Base-by-base conservation (phyloP, 2,113 vertebrate genomes). In the Aspiorhynchus laticeps region DNA sequence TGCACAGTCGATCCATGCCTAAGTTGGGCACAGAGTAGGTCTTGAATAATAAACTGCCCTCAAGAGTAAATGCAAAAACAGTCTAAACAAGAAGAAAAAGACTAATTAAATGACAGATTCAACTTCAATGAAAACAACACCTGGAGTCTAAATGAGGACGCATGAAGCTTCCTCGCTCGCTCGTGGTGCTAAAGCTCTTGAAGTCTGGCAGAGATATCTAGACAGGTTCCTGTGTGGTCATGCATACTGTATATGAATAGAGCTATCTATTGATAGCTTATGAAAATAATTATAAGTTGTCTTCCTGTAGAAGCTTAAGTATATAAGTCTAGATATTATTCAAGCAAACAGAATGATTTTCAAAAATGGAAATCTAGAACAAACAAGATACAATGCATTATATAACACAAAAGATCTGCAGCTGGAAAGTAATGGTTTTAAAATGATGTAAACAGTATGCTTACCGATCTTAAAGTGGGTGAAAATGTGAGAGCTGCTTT, bases 1-100 rank as follows among this genome's bases (percentile, higher is more conserved):
- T 17, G 7, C 53, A 26, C 19, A 71, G 56, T 38, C 38, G 19
- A 71, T 76, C 43, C 88, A 89, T 89, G 56, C 31, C 80, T 74
- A 19, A 43, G 26, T n/a, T 36, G 10, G 9, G 41, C n/a, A 73
- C 41, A 74, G 19, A 78, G 33, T 12, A 4, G 69, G 19, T 11
- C 21, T 12, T 73, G 4, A 24, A 12, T 73, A n/a, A 41, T 12
- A 41, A 41, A 11, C 69, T 1, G 4, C 2, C 2, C 36, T 41
- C 36, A 41, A 41, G 21, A 41, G 1, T 0, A 11, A 67, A 15
- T 67, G 5, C 26, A 67, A 31, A 41, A 73, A 21, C 12, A 0
- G 21, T 73, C 36, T 73, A 12, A 41, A 41, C 4, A 73, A 12
- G 9, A 41, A 38, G 21, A 73, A 73, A 73, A 73, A 73, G 19